Evolutionary conservation across 2,113 vertebrate species (phyloP), one percentile per base, ranked within the genome.

Genomic region (Origma solitaria): DNA sequence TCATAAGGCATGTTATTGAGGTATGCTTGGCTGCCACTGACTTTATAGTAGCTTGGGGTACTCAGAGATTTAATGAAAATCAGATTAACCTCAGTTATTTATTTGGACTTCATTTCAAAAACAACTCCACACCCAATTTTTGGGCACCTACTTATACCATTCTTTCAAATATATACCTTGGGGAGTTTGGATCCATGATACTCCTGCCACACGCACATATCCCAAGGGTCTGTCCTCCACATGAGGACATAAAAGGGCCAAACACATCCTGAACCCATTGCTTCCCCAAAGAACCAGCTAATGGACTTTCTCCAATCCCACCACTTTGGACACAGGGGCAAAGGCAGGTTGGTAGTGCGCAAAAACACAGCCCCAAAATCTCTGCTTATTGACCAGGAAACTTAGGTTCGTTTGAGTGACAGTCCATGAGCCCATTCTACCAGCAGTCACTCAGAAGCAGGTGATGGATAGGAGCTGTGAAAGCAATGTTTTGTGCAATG

Each of bases 51-150:
- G 69, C 88, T 96, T 73, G 28, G 38, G 47, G 60, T 90, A 88
- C 47, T 96, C 45, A 64, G 25, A 45, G 60, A 75, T 88, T 86
- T 86, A 83, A 88, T 78, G 79, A 95, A 86, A 90, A 83, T 86
- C 65, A 92, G 82, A 93, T 94, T 93, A 94, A 88, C 51, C 40
- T 90, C 68, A 87, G 45, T 65, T 77, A 88, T 88, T 96, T 92
- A 45, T 81, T 88, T 87, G 56, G 58, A 77, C 33, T 94, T 58
- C 38, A 73, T 42, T 92, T 64, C 53, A 84, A 78, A 90, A 93
- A 78, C 60, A 86, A 54, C 60, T 82, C 86, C 88, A 90, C 92
- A 71, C 65, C 76, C 75, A 83, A 58, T n/a, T 40, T 88, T 12
- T 62, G 38, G 56, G 91, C 69, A 93, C 37, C 64, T 71, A 58